A percentile compares a stretch with the other conserved stretches of the same genome.
These are phyloP conservation scores for Pammene fasciana DNA, from an alignment of 2,888 invertebrate genomes.

Conservation along the genomic window DNA sequence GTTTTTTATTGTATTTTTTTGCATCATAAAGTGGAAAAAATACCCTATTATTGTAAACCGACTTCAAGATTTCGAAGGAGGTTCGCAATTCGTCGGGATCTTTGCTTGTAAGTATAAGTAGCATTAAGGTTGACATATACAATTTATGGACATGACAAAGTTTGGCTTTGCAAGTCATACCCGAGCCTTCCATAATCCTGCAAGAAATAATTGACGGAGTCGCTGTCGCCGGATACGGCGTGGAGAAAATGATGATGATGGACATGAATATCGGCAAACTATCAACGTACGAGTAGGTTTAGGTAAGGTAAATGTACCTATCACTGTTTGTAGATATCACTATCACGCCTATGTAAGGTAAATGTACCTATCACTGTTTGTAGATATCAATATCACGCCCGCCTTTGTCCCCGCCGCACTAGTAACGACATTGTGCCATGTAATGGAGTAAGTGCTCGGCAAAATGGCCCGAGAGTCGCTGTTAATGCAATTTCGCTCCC, in stretches of 20 bases:
- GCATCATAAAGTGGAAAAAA: too few species aligned
- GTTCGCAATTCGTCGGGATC: too few species aligned
- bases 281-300: neutral
- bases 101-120: too few species aligned
- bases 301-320: slow-evolving; percentile 2
- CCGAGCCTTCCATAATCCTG: too few species aligned
- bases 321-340: slow-evolving; percentile 37
- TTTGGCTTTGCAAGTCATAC: too few species aligned
- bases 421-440: slow-evolving; percentile 79
- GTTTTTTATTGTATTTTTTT: too few species aligned
- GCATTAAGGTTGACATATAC: too few species aligned
- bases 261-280: neutral
- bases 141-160: too few species aligned
- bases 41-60: too few species aligned
- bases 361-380: slow-evolving; percentile 26
- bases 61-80: too few species aligned
- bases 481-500: slow-evolving; percentile 82
- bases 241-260: neutral
- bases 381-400: slow-evolving; percentile 36
- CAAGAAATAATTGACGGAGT: too few species aligned
- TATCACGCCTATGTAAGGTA: slow-evolving; percentile 27
- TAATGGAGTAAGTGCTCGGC: slow-evolving; percentile 81
- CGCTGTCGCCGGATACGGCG: too few species aligned
- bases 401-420: slow-evolving; percentile 59
- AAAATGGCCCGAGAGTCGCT: slow-evolving; percentile 81